Evolutionary conservation across 2,113 vertebrate genomes (phyloP), one percentile per base, ranked within the genome.

Genomic region (Ammodytes marinus): DNA sequence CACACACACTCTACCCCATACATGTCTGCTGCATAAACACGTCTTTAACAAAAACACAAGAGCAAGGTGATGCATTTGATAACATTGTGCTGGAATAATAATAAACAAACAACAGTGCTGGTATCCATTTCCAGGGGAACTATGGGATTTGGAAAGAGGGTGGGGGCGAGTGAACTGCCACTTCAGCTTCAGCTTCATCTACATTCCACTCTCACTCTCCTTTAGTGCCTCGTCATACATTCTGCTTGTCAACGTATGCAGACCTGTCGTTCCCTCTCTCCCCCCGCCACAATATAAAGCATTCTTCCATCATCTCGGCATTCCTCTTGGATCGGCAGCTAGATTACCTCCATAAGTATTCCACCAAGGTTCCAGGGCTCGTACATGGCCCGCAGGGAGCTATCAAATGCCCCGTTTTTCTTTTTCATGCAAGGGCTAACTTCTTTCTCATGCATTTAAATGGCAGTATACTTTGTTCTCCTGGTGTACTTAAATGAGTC

Each of bases 11-110:
- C 61, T 50, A n/a, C 8, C 59, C 64, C 52, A 92, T 87, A 82
- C 88, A 46, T 89, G 79, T 93, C 37, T 93, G 85, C 93, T 79
- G 61, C 74, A 61, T 83, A 93, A 86, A 92, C 71, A 85, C 69
- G 65, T 19, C 78, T 69, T 49, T 9, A 35, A 82, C 77, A 80
- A 71, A 68, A 70, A 73, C 63, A 77, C 47, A 52, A 40, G 74
- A 64, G 66, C 68, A 66, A 65, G 66, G 69, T 86, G 82, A 85
- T 60, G 39, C 53, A 55, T 74, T 79, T 88, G 74, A 86, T 85
- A 86, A 70, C 66, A 77, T 77, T 82, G 55, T 57, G 55, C 74
- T 77, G 57, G 76, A 80, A 50, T 60, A 69, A 69, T 88, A 83
- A 91, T 86, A 79, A 86, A 73, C 63, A 79, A 82, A 86, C 63